phyloP scores from a whole-genome alignment of 37 sponge, comb jelly and placozoan genomes.

The Spongilla lacustris region DNA sequence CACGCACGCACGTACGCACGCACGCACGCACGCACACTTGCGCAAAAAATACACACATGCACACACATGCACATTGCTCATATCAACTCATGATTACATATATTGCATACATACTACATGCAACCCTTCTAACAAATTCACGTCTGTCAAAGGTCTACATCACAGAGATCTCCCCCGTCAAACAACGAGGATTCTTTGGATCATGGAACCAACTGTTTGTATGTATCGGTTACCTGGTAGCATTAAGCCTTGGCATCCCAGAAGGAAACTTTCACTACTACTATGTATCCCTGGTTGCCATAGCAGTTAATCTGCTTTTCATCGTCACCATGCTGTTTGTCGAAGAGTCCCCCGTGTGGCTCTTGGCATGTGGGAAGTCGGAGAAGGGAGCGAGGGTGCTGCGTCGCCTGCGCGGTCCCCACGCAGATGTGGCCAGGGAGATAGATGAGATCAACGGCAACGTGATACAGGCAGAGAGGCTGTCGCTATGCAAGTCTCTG shows the following conservation, averaged over 20 bases:
- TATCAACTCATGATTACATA: too few relatives aligned
- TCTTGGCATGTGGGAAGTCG: conserved; percentile 11
- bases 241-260: conserved; percentile 19
- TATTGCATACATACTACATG: too few relatives aligned
- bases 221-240: conserved; percentile 51
- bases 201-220: conserved; percentile 51
- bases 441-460: conserved; percentile 21
- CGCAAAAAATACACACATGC: too few relatives aligned
- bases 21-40: too few relatives aligned
- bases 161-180: conserved; percentile 50
- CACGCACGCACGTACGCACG: too few relatives aligned
- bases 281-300: conserved; percentile 39
- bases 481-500: conserved; percentile 30
- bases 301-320: conserved; percentile 18
- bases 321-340: conserved; percentile 34
- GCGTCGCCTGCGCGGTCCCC: conserved; percentile 47
- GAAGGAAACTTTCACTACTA: conserved; percentile 29
- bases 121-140: background rate
- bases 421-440: conserved; percentile 30
- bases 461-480: background rate
- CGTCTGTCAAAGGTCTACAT: conserved; percentile 61
- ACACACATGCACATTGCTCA: background rate
- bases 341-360: conserved; percentile 59
- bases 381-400: conserved; percentile 18
- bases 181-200: conserved; percentile 61